A percentile compares a stretch with the other conserved stretches of the same genome.
Evolutionary conservation across 1,140 invertebrate species (phyloP).

Genomic region (Drosophila nigrodunni): DNA sequence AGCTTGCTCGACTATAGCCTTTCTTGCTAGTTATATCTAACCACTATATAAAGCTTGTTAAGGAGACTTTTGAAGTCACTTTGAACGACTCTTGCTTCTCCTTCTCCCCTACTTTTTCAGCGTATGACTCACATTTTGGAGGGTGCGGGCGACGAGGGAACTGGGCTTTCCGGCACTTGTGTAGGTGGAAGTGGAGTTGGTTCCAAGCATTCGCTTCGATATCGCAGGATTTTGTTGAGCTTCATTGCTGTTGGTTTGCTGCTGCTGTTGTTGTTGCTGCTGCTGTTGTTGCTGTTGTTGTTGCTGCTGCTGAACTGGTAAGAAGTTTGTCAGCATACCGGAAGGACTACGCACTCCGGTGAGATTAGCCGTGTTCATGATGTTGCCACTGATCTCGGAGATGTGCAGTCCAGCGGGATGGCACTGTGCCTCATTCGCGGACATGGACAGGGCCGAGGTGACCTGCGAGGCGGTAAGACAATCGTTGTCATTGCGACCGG

Average conservation of each 20-base stretch:
- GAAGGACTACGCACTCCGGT: constrained; percentile 57
- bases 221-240: constrained; percentile 50
- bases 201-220: constrained; percentile 56
- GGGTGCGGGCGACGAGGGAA: constrained; percentile 63
- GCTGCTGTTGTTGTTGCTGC: constrained; percentile 34
- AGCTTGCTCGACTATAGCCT: too few relatives aligned
- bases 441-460: constrained; percentile 56
- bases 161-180: constrained; percentile 65
- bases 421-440: constrained; percentile 52
- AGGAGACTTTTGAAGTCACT: too few relatives aligned
- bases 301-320: constrained; percentile 64
- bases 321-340: constrained; percentile 61
- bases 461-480: constrained; percentile 63
- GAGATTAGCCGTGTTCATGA: constrained; percentile 58
- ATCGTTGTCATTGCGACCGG: constrained; percentile 71
- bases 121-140: constrained; percentile 70
- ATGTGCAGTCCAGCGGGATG: constrained; percentile 41
- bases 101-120: too few relatives aligned
- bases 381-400: constrained; percentile 62
- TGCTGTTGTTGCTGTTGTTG: constrained; percentile 13
- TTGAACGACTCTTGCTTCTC: too few relatives aligned
- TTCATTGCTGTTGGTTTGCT: constrained; percentile 51
- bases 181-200: constrained; percentile 57
- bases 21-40: too few relatives aligned
- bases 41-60: too few relatives aligned